Base-by-base conservation (phyloP, 2,113 vertebrate genomes). In the Alectura lathami region DNA sequence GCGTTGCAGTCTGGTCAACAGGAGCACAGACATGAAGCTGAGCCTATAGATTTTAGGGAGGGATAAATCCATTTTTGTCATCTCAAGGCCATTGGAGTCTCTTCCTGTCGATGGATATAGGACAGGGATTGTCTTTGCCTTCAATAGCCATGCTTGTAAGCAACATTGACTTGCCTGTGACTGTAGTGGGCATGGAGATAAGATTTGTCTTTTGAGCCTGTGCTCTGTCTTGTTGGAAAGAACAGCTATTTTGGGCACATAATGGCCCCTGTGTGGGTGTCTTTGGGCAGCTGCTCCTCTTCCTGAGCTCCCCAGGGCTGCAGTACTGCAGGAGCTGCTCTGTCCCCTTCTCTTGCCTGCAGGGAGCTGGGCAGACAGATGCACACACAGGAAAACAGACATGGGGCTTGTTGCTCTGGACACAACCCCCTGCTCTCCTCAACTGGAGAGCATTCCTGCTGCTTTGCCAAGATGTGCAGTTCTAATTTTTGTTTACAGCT, bases 221-320 rank as follows among this genome's bases (percentile, higher is more conserved):
- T 0, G 6, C 79, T 53, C 40, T 27, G 43, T 67, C 88, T 76
- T 7, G 30, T 50, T 32, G 81, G 54, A 78, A 42, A 42, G 38
- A 42, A 38, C 0, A 1, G 34, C 42, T 94, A 78, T 96, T 96
- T 92, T 42, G 60, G 93, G 94, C 34, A 38, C 47, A 72, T 18
- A 82, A 78, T 29, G 56, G 69, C 32, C 66, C 56, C 47, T 82
- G 54, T 70, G 83, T 34, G 91, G 68, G 40, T 50, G 67, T 48
- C 59, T 13, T 7, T 60, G 89, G 86, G 86, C 89, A 96, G 93
- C 94, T 95, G 91, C 86, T 94, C 45, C 86, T 62, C 68, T 63
- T 92, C 70, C 69, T 2, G 17, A 89, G 3, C 53, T 83, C 12
- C 23, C 29, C 3, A 17, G 74, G 69, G 30, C 40, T 59, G 21